These are phyloP conservation scores for Lathamus discolor DNA, from an alignment of 2,113 vertebrate genomes.

Conservation along the genomic window DNA sequence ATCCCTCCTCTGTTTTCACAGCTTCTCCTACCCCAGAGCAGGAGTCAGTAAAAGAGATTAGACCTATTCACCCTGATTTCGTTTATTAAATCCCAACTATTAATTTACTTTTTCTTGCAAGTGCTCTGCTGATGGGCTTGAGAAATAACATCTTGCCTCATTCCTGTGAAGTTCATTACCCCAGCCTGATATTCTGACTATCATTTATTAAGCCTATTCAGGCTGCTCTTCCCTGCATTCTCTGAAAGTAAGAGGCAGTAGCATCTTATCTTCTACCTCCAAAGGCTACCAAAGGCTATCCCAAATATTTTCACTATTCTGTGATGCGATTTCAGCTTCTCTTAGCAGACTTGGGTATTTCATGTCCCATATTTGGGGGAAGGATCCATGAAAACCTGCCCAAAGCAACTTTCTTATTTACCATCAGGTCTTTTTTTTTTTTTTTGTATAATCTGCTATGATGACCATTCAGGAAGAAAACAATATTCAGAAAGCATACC, in stretches of 20 bases:
- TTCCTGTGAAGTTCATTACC: background rate
- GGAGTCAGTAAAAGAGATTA: background rate
- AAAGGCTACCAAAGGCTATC: background rate
- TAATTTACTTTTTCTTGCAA: background rate
- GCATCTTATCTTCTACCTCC: background rate
- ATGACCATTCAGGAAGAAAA: background rate
- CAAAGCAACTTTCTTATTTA: background rate
- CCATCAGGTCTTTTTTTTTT: background rate
- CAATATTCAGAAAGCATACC: background rate
- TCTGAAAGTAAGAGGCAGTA: background rate
- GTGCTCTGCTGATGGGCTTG: background rate
- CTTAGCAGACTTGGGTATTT: background rate
- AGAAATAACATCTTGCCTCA: background rate
- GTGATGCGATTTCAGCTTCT: background rate
- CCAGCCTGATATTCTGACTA: background rate
- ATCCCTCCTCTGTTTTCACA: background rate
- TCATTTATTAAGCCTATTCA: background rate
- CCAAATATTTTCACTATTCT: background rate
- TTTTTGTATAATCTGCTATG: background rate
- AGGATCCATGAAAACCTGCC: background rate
- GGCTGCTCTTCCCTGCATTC: background rate
- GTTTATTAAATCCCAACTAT: background rate
- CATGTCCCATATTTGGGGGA: background rate
- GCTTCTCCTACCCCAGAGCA: background rate
- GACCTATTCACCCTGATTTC: background rate